Base-by-base conservation (phyloP, 1,140 invertebrate species). In the Anoplophora glabripennis region DNA sequence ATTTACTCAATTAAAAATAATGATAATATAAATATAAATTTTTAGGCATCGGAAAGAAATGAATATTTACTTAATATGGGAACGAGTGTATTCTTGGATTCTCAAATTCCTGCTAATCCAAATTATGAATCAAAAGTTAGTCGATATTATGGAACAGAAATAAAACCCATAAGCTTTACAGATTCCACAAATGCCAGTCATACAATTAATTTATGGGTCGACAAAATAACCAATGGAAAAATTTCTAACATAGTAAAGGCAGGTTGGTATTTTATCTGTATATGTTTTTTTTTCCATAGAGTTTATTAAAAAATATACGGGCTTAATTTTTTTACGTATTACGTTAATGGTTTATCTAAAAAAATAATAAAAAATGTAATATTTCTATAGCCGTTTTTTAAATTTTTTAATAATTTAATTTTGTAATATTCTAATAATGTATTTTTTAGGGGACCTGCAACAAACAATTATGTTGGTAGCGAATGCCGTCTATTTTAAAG, bases 401-500 rank as follows among this genome's bases (percentile, higher is more conserved):
- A 8, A 1, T 14, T 45, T 7, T 9, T 12, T 45, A 17, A 12
- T 18, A 46, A 46, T 5, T 46, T 4, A 46, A 12, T 18, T 7
- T 15, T 11, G 18, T 18, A 18, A 46, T 18, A 17, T 12, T 12
- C 1, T 46, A 5, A 0, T 46, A 14, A 52, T 38, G 36, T 33
- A 33, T 15, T 15, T 2, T 11, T 49, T 33, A 7, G 17, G 10
- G 7, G 81, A 82, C 44, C 52, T 84, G 10, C 63, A 77, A 14
- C 79, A 83, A 38, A 80, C 81, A 15, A 74, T 86, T 1, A 79
- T 93, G 68, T 46, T 93, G 15, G 73, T 93, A n/a, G 78, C 89
- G 11, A 94, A 91, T 72, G 86, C 88, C 0, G 75, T 94, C 33
- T 93, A 86, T 76, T 94, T 94, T 76, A 87, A 90, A 71, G 89